These are phyloP conservation scores for Eulemur rufifrons DNA, from an alignment of 2,113 vertebrate species.

Conservation along the genomic window DNA sequence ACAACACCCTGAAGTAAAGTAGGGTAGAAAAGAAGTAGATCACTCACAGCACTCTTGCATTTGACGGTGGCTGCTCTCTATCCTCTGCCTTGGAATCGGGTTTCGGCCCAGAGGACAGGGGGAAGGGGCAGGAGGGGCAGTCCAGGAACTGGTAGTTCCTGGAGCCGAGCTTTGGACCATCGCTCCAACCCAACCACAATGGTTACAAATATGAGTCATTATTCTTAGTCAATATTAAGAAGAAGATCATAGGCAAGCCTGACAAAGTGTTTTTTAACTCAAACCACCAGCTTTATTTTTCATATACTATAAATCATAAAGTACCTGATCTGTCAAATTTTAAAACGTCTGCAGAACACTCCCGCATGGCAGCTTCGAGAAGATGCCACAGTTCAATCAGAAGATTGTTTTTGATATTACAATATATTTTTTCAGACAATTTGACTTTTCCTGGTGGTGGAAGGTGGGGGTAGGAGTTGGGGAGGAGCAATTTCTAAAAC, in stretches of 20 bases:
- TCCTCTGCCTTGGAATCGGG: background rate
- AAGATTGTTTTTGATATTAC: background rate
- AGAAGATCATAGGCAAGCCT: background rate
- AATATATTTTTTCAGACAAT: background rate
- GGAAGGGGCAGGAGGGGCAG: background rate
- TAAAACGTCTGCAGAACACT: background rate
- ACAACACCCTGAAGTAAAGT: background rate
- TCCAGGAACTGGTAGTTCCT: background rate
- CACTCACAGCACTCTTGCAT: background rate
- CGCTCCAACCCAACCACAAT: background rate
- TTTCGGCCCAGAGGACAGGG: background rate
- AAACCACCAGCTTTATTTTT: constrained; percentile 35
- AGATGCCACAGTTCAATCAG: background rate
- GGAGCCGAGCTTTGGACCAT: background rate
- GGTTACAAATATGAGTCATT: background rate
- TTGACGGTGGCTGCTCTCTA: background rate
- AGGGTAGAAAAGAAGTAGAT: background rate
- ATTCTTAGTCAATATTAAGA: background rate
- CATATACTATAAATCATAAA: background rate
- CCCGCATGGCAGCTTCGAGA: background rate
- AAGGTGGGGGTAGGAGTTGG: background rate
- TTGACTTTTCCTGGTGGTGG: background rate
- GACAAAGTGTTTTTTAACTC: background rate
- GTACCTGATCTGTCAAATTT: background rate
- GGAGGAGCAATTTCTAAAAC: background rate